Conservation (phyloP, 2,888 invertebrate species). For the Megastigmus dorsalis region DNA sequence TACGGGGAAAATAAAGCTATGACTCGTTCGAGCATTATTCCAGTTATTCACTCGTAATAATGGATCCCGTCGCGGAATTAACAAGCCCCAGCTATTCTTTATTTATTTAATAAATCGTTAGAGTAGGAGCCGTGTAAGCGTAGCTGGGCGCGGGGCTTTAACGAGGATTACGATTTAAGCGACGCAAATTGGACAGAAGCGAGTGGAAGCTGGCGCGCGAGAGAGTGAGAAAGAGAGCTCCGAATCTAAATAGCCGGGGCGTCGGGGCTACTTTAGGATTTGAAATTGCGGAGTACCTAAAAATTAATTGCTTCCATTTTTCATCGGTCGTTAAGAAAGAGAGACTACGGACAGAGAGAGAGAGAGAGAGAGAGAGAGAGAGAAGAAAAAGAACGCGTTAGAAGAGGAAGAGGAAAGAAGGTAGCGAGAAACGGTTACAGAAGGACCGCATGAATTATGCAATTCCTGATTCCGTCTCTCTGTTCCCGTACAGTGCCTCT, state of each 20-base stretch:
- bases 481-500: neutral
- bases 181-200: slow-evolving; percentile 36
- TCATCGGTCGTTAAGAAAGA: slow-evolving; percentile 5
- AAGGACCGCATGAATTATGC: slow-evolving; percentile 50
- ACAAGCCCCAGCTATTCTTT: neutral
- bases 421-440: neutral
- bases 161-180: slow-evolving; percentile 47
- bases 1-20: too few species aligned
- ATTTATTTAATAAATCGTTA: slow-evolving; percentile 33
- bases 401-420: neutral
- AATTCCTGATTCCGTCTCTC: slow-evolving; percentile 23
- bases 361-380: neutral
- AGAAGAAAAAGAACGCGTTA: neutral
- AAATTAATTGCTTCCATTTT: slow-evolving; percentile 51
- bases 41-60: neutral
- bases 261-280: slow-evolving; percentile 12
- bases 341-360: neutral
- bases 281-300: slow-evolving; percentile 5
- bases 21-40: neutral
- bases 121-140: neutral
- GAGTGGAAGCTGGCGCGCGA: neutral
- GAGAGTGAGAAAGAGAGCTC: neutral
- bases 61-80: neutral
- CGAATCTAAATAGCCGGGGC: slow-evolving; percentile 4
- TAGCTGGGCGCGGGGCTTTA: neutral